Evolutionary conservation across 2,888 invertebrate species (phyloP).

Genomic region (Leuctra nigra): DNA sequence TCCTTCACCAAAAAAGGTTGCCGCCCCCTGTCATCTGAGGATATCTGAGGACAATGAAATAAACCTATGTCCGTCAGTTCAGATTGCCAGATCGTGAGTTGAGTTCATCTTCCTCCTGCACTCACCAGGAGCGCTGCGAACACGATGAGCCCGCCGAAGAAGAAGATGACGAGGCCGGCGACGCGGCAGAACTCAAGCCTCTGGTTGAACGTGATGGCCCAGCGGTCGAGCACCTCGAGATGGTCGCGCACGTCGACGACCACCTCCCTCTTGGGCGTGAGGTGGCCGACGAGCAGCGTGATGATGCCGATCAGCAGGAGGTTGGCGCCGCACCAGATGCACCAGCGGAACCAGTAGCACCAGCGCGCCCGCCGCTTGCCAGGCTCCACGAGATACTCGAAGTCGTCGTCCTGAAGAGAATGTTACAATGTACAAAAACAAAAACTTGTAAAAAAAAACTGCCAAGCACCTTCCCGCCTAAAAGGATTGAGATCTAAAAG

Average conservation of each 20-base stretch:
- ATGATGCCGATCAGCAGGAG: constrained; percentile 42
- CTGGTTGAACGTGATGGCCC: constrained; percentile 41
- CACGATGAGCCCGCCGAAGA: constrained; percentile 43
- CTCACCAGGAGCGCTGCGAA: constrained; percentile 40
- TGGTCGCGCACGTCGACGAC: constrained; percentile 38
- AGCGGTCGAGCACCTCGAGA: constrained; percentile 38
- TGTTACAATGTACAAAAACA: no score
- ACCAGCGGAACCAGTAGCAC: constrained; percentile 39
- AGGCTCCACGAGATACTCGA: constrained; percentile 39
- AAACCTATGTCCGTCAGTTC: no score
- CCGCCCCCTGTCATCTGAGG: no score
- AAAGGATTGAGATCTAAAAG: no score
- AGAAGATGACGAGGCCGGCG: constrained; percentile 43
- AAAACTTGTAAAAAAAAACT: no score
- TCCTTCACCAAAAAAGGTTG: no score
- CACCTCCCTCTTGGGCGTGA: constrained; percentile 40
- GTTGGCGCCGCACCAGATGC: constrained; percentile 43
- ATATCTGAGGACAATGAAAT: no score
- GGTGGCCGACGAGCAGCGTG: constrained; percentile 44
- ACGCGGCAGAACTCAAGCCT: constrained; percentile 43
- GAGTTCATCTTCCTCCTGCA: no score
- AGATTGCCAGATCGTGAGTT: no score
- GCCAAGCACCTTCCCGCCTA: no score
- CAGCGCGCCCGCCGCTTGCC: constrained; percentile 25
- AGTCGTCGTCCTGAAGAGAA: constrained; percentile 33